Evolutionary conservation across 2,888 invertebrate species (phyloP), one percentile per base, ranked within the genome.

Genomic region (Rotaria sp.): DNA sequence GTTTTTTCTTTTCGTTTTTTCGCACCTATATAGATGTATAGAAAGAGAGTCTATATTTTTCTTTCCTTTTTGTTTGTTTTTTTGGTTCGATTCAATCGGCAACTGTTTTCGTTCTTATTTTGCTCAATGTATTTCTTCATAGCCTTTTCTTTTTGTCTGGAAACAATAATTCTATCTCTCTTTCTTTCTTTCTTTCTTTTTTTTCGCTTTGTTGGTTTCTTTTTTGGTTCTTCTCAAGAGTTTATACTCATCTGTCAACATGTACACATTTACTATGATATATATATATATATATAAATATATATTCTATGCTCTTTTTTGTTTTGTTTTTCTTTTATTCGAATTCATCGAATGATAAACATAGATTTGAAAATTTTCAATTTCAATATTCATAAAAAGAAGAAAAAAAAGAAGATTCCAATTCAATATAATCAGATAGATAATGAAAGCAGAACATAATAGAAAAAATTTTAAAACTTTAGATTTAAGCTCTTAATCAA

Each of bases 241-340:
- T 67, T 67, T 35, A 67, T 67, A 30, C 67, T 67, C 67, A 67
- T 67, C 35, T 67, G 35, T 67, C 67, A 67, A 67, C 67, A 35
- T 67, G 67, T 67, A 35, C 67, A 67, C 67, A 67, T 67, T 67
- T 67, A 67, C 38, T 67, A 35, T 67, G 35, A 35, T 67, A 35
- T 35, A 67, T 67, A 67, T 57, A 26, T 26, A 57, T 57, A 57
- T 57, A 57, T n/a, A 57, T 57, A 57, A 3, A 30, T 67, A 67
- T 67, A 35, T 30, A 67, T 18, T 50, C 35, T 35, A 67, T 67
- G 35, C 7, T 67, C 67, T 67, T 30, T 67, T 18, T 26, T n/a
- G 35, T 30, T 35, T 67, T 67, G 13, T 15, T 67, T 15, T 67
- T 35, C 30, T 15, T 67, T 59, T 59, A n/a, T 59, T 59, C 59